Evolutionary conservation across 1,140 invertebrate genomes (phyloP).

Genomic region (Caenorhabditis tropicalis): DNA sequence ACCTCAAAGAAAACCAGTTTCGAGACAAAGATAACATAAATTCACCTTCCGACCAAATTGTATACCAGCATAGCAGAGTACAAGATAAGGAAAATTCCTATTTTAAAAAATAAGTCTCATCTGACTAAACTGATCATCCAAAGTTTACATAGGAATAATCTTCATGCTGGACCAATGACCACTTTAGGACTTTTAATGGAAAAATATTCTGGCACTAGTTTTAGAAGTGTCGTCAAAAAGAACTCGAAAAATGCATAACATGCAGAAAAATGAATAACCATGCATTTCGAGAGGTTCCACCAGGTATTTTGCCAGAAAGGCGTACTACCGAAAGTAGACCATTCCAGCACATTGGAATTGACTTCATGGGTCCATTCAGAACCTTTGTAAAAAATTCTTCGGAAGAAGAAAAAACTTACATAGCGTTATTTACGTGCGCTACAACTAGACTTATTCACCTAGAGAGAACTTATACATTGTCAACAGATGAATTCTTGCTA

Average conservation of each 20-base stretch:
- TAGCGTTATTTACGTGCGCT: constrained; percentile 32
- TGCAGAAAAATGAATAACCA: background rate
- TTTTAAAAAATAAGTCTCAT: background rate
- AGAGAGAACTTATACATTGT: background rate
- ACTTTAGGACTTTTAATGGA: background rate
- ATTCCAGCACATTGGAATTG: constrained; percentile 37
- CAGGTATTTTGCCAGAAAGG: constrained; percentile 54
- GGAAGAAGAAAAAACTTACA: constrained; percentile 26
- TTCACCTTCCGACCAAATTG: background rate
- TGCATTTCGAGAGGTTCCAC: background rate
- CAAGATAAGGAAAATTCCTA: background rate
- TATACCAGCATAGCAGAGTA: background rate
- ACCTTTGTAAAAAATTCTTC: constrained; percentile 19
- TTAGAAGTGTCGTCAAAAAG: constrained; percentile 12
- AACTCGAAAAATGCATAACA: constrained; percentile 21
- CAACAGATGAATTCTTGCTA: background rate
- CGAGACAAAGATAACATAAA: background rate
- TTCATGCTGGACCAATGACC: background rate
- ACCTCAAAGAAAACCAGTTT: background rate
- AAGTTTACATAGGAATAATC: background rate
- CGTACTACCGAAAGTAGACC: constrained; percentile 32
- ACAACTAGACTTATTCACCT: constrained; percentile 18
- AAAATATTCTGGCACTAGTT: background rate
- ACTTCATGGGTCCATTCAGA: constrained; percentile 37
- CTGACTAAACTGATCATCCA: background rate